Percentiles rank a stretch among this genome's conserved stretches.
These are phyloP conservation scores for Hylomyscus alleni DNA, from an alignment of 2,797 vertebrate species.

Conservation along the genomic window DNA sequence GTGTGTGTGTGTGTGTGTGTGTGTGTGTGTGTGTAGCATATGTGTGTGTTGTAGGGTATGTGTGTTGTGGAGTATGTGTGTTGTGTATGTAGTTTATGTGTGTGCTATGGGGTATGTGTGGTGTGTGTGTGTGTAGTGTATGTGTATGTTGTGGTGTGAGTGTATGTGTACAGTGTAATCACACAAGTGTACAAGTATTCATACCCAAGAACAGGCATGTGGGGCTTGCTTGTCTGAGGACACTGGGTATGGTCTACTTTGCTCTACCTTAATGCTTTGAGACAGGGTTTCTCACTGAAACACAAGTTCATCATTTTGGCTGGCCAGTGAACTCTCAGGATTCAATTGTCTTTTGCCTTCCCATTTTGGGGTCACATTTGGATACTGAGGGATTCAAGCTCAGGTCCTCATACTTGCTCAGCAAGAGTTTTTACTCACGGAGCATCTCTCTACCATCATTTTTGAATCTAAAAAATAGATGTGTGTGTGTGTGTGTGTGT, in stretches of 20 bases:
- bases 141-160: not conserved
- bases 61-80: not conserved
- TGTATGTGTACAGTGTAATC: not conserved
- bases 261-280: not conserved
- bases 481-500: not conserved
- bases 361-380: not conserved
- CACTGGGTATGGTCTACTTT: not conserved
- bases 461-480: not conserved
- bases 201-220: not conserved
- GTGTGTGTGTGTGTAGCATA: not conserved
- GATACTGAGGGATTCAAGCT: no score
- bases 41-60: not conserved
- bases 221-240: no score
- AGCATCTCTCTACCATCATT: no score
- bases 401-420: not conserved
- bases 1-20: not conserved
- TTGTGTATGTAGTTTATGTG: not conserved
- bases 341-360: not conserved
- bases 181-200: not conserved
- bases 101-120: not conserved
- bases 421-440: not conserved
- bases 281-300: not conserved
- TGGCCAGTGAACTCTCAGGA: not conserved
- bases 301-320: not conserved
- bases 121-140: not conserved